Conservation (phyloP, 1,140 invertebrate species). For the Pachypsylla venusta region DNA sequence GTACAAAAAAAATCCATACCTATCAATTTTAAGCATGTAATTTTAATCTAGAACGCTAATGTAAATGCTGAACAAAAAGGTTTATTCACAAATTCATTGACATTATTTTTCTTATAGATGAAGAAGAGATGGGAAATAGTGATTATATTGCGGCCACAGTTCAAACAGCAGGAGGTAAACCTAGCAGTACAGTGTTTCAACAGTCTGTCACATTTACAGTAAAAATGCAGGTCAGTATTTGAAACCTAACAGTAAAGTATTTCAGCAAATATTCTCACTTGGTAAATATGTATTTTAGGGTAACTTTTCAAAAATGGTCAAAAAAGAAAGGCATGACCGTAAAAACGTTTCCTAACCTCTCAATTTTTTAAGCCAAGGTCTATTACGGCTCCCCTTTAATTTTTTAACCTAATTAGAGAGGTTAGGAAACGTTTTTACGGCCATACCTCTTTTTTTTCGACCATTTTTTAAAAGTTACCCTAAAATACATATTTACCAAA, state of each 20-base stretch:
- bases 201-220: conserved; percentile 37
- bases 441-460: no score
- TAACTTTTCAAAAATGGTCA: neutral
- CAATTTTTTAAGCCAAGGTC: neutral
- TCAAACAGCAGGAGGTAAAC: conserved; percentile 22
- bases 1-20: no score
- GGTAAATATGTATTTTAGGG: neutral
- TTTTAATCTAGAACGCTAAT: no score
- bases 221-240: conserved; percentile 29
- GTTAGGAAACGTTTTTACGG: no score
- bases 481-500: no score
- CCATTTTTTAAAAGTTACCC: no score
- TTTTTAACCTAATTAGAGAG: no score
- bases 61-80: no score
- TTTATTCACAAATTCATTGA: neutral
- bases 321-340: neutral
- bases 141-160: conserved; percentile 11
- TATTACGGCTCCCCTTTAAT: no score
- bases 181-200: conserved; percentile 27
- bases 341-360: neutral
- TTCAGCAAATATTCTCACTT: neutral
- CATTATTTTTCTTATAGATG: conserved; percentile 9
- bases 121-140: conserved; percentile 8
- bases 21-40: no score
- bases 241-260: neutral